Conservation (phyloP, 2,113 vertebrate genomes). For the Anarhynchus alexandrinus region DNA sequence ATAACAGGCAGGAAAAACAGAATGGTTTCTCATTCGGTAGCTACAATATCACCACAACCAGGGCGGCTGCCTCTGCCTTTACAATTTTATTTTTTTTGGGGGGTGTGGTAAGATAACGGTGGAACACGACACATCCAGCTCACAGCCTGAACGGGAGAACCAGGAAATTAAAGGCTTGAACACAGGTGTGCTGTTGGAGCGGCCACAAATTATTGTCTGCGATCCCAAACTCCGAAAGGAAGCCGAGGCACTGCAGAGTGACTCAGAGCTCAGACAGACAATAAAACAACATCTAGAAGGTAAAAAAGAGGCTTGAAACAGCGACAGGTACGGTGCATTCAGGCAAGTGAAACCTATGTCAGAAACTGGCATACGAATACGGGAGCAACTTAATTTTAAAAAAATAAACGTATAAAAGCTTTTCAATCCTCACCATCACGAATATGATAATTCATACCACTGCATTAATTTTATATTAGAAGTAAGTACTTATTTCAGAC, state of each 20-base stretch:
- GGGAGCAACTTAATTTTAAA: neutral
- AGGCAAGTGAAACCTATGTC: neutral
- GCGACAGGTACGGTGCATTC: neutral
- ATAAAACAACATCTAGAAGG: neutral
- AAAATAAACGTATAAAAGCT: neutral
- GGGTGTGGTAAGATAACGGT: accelerated
- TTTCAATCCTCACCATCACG: neutral
- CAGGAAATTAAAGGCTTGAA: neutral
- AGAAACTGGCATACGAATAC: accelerated
- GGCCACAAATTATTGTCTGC: neutral
- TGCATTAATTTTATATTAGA: neutral
- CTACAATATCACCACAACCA: neutral
- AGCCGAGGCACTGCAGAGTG: neutral
- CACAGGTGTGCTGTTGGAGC: neutral
- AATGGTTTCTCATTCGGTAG: neutral
- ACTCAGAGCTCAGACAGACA: neutral
- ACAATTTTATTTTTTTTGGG: too few species aligned
- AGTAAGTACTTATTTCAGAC: neutral
- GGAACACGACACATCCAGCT: neutral
- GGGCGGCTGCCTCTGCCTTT: neutral
- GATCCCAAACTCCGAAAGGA: too few species aligned
- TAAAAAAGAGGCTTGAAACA: neutral
- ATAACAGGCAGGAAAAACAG: neutral
- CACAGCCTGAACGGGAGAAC: neutral
- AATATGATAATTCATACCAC: neutral